A percentile compares a stretch with the other conserved stretches of the same genome.
Evolutionary conservation across 2,113 vertebrate genomes (phyloP).

Genomic region (Crotalus helleri): DNA sequence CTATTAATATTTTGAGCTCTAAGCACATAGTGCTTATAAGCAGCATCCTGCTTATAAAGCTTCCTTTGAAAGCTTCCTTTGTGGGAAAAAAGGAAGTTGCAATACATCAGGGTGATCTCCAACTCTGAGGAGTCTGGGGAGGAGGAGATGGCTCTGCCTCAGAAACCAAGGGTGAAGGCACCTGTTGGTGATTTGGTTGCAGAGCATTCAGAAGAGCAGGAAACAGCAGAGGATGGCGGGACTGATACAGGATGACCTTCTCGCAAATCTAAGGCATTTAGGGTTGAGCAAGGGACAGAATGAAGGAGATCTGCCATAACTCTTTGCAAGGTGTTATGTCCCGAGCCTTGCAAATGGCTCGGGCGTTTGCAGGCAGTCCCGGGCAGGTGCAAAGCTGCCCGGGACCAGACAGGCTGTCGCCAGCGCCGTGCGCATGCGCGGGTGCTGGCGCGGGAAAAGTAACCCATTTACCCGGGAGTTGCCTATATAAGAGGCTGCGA

Average conservation of each 20-base stretch:
- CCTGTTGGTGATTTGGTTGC: not conserved
- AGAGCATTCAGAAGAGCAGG: not conserved
- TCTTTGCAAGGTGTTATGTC: too few species aligned
- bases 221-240: not conserved
- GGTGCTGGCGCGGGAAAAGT: too few species aligned
- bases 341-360: too few species aligned
- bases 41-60: too few species aligned
- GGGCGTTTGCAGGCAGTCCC: too few species aligned
- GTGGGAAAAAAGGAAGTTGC: not conserved
- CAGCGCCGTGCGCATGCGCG: too few species aligned
- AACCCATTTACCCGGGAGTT: too few species aligned
- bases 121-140: not conserved
- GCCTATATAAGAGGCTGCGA: too few species aligned
- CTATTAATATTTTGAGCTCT: too few species aligned
- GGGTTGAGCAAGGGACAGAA: not conserved
- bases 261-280: not conserved
- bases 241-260: not conserved
- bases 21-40: too few species aligned
- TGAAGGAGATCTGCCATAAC: not conserved
- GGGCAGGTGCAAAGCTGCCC: too few species aligned
- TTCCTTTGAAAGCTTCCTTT: not conserved
- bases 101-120: not conserved
- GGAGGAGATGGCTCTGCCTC: not conserved
- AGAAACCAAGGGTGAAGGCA: not conserved
- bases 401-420: too few species aligned